A percentile compares a stretch with the other conserved stretches of the same genome.
Conservation (phyloP, 2,113 vertebrate species). For the Dendropsophus ebraccatus region DNA sequence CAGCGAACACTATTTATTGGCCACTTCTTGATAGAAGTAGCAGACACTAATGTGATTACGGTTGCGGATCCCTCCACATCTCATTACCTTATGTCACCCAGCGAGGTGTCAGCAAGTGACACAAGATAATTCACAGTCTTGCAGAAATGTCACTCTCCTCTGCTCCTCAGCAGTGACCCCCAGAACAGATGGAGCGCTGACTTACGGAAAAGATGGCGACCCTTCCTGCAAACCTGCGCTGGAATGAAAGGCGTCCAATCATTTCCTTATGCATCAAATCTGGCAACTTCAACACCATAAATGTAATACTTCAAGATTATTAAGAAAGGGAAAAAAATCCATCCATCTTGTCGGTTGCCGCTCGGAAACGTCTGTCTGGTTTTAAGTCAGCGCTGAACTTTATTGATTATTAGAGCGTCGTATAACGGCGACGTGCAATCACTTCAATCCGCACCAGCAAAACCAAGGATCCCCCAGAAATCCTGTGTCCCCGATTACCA, state of each 20-base stretch:
- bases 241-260: background rate
- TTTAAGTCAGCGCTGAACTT: background rate
- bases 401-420: constrained; percentile 20
- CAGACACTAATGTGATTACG: constrained; percentile 2
- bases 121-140: constrained; percentile 17
- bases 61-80: background rate
- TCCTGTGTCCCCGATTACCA: background rate
- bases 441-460: background rate
- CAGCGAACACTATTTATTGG: background rate
- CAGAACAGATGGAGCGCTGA: constrained; percentile 1
- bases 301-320: constrained; percentile 36
- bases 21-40: background rate
- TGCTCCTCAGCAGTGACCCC: background rate
- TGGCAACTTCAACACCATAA: constrained; percentile 18
- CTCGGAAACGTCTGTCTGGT: constrained; percentile 11
- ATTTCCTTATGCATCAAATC: constrained; percentile 34
- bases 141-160: constrained; percentile 8
- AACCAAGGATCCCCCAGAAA: background rate
- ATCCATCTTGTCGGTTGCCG: constrained; percentile 21
- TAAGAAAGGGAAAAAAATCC: background rate
- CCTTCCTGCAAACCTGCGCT: background rate
- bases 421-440: constrained; percentile 30
- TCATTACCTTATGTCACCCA: background rate
- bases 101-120: constrained; percentile 35
- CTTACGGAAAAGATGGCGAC: constrained; percentile 15